Base-by-base conservation (phyloP, 2,113 vertebrate genomes). In the Clarias magur region DNA sequence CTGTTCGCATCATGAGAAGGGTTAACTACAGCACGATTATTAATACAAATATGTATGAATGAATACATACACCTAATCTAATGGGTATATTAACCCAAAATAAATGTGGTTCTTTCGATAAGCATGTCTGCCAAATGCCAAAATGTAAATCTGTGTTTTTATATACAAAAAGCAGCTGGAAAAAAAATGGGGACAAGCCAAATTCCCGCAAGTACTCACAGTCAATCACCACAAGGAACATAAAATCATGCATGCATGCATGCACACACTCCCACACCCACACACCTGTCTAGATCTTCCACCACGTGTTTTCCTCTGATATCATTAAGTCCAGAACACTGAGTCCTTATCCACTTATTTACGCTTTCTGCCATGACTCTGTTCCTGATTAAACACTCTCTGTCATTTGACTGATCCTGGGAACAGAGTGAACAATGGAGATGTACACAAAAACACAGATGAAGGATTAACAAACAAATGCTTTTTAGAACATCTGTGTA, bases 401-500 rank as follows among this genome's bases (percentile, higher is more conserved):
- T 65, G 70, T 60, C 42, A 68, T 7, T 34, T 56, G 25, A 57
- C 53, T 72, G 53, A 30, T 13, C 53, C 53, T 23, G n/a, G 42
- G 34, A 56, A 38, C 56, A 19, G 3, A 48, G 21, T 48, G 72
- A 0, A 76, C 68, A 62, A 75, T 25, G 10, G 30, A 60, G 17
- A 73, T n/a, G 34, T 23, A 30, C 27, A 60, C 53, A 68, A 30
- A 86, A 42, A 85, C 30, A 60, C 23, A 34, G 23, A 62, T 30
- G 27, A n/a, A 16, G 7, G 27, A 70, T 85, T n/a, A 60, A 57
- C 30, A 17, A 11, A 42, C 27, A 7, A 82, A n/a, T 72, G 19
- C 25, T 67, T 85, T 8, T 65, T 62, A 78, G 72, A 85, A 60
- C 54, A 85, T 75, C 54, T 56, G 67, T 72, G 27, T 38, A 67